Conservation (phyloP, 2,797 vertebrate genomes). For the Chrysocyon brachyurus region DNA sequence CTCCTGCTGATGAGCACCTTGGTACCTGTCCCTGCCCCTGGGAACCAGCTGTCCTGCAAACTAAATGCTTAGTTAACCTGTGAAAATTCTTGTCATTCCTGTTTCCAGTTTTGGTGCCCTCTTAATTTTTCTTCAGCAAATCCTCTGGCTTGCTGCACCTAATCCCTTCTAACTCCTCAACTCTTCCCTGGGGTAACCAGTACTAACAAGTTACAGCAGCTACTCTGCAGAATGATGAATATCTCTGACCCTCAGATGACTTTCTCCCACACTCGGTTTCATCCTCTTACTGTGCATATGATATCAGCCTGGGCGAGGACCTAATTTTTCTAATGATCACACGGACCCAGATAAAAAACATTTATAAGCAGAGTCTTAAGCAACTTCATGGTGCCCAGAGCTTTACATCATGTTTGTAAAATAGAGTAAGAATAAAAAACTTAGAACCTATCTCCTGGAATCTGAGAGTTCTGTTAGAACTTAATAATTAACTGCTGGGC, state of each 20-base stretch:
- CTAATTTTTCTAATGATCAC: conserved; percentile 16
- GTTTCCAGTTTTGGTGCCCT: not conserved
- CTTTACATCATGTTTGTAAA: not conserved
- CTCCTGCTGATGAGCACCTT: not conserved
- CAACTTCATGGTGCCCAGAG: not conserved
- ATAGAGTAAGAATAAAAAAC: not conserved
- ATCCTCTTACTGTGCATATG: not conserved
- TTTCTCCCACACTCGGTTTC: not conserved
- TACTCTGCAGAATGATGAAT: not conserved
- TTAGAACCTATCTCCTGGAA: not conserved
- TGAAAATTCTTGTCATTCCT: not conserved
- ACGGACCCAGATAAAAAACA: not conserved
- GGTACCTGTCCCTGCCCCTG: not conserved
- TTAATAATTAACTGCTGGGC: not conserved
- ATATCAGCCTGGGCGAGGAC: not conserved
- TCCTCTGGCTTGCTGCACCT: not conserved
- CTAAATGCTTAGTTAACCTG: not conserved
- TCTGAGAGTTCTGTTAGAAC: not conserved
- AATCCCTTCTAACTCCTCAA: not conserved
- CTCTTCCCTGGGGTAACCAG: not conserved
- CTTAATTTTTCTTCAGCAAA: not conserved
- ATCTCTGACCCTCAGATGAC: not conserved
- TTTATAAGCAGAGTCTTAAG: not conserved
- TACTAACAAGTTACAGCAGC: not conserved
- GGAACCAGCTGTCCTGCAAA: not conserved